Evolutionary conservation across 2,113 vertebrate genomes (phyloP).

Genomic region (Colaptes auratus): DNA sequence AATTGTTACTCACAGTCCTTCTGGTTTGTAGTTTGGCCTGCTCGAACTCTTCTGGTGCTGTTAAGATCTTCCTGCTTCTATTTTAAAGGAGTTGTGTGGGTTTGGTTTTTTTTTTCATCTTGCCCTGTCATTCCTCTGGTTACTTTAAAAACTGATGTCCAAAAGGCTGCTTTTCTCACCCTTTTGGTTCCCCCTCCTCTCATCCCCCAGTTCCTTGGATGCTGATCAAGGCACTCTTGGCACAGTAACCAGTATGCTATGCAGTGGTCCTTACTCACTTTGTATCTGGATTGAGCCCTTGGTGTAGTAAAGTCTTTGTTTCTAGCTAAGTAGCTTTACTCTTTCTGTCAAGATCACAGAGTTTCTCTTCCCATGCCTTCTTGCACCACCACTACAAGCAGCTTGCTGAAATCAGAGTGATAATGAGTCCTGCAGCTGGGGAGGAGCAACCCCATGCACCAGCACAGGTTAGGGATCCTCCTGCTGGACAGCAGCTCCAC

Average conservation of each 20-base stretch:
- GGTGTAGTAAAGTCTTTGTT: conserved; percentile 18
- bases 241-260: conserved; percentile 37
- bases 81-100: neutral
- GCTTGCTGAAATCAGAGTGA: neutral
- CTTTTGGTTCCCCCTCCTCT: neutral
- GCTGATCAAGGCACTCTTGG: conserved; percentile 50
- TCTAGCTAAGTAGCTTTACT: conserved; percentile 3
- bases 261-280: conserved; percentile 19
- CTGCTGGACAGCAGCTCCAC: too few relatives aligned
- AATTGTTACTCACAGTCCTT: conserved; percentile 21
- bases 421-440: neutral
- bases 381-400: conserved; percentile 7
- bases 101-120: neutral
- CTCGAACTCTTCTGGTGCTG: conserved; percentile 51
- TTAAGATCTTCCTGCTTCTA: conserved; percentile 25
- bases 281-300: conserved; percentile 13
- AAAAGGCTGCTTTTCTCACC: neutral
- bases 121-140: conserved; percentile 1
- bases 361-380: conserved; percentile 17
- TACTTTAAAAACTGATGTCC: neutral
- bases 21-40: neutral
- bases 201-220: neutral
- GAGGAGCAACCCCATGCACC: too few relatives aligned
- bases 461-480: too few relatives aligned
- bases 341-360: neutral